Evolutionary conservation across 2,797 vertebrate species (phyloP).

Genomic region (Sarcophilus harrisii): DNA sequence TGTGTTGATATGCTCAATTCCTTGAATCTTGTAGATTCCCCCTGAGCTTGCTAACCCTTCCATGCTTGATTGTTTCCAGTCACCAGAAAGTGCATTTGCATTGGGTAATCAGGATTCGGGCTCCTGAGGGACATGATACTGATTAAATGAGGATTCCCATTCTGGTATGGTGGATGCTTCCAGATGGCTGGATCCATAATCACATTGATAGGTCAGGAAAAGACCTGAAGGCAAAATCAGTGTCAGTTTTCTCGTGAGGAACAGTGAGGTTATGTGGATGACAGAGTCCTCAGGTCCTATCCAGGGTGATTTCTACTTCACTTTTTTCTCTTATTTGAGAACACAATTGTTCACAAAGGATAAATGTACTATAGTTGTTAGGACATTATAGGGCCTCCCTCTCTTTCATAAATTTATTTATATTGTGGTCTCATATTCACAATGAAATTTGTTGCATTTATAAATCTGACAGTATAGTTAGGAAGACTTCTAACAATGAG

Average conservation of each 20-base stretch:
- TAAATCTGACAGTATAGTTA: slow-evolving; percentile 20
- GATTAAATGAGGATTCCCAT: slow-evolving; percentile 62
- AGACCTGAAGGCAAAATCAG: slow-evolving; percentile 68
- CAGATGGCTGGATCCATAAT: slow-evolving; percentile 55
- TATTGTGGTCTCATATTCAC: not conserved
- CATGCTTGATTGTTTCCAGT: slow-evolving; percentile 40
- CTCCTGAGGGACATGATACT: slow-evolving; percentile 48
- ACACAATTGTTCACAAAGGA: not conserved
- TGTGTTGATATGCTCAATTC: not conserved
- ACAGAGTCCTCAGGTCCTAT: not conserved
- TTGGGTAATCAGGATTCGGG: slow-evolving; percentile 70
- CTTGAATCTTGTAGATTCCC: slow-evolving; percentile 34
- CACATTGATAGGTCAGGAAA: slow-evolving; percentile 70
- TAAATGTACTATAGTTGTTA: not conserved
- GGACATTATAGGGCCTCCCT: not conserved
- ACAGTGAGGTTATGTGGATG: slow-evolving; percentile 9
- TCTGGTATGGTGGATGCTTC: slow-evolving; percentile 56
- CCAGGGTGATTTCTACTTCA: slow-evolving; percentile 20
- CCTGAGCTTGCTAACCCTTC: slow-evolving; percentile 28
- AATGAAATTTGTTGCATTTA: not conserved
- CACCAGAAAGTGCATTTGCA: slow-evolving; percentile 68
- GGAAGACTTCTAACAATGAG: not conserved
- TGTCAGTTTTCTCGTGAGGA: slow-evolving; percentile 55
- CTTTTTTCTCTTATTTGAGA: not conserved
- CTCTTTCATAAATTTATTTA: slow-evolving; percentile 6